phyloP scores from a whole-genome alignment of 2,797 vertebrate genomes.

The Nannoperca australis region DNA sequence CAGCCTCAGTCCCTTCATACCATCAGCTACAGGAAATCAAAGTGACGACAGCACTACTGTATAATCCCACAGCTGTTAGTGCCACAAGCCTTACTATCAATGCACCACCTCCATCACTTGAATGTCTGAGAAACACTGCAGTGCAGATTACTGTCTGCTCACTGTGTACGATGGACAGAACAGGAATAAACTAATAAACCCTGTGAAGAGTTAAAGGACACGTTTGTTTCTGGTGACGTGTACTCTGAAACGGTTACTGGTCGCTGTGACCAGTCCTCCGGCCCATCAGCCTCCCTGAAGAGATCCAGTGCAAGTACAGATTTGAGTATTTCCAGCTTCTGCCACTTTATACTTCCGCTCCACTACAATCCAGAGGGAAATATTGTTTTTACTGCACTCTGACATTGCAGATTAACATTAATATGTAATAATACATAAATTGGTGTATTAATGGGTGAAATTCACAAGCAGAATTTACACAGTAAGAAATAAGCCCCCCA shows the following conservation, averaged over 20 bases:
- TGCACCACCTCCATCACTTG: slow-evolving; percentile 28
- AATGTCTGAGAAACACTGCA: slow-evolving; percentile 18
- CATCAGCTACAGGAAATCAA: slow-evolving; percentile 7
- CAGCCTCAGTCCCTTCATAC: not conserved
- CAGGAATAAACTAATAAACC: not conserved
- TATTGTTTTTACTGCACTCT: no score
- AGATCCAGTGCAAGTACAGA: not conserved
- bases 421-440: no score
- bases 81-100: slow-evolving; percentile 55
- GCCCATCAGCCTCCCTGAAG: not conserved
- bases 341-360: no score
- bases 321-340: no score
- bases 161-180: slow-evolving; percentile 34
- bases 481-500: no score
- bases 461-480: no score
- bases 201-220: not conserved
- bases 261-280: not conserved
- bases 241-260: not conserved
- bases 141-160: not conserved
- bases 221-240: not conserved
- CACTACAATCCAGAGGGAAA: no score
- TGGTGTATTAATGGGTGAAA: no score
- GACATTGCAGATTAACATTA: no score
- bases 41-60: not conserved
- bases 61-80: slow-evolving; percentile 6